Evolutionary conservation across 2,888 invertebrate genomes (phyloP).

Genomic region (Tetranychus piercei): DNA sequence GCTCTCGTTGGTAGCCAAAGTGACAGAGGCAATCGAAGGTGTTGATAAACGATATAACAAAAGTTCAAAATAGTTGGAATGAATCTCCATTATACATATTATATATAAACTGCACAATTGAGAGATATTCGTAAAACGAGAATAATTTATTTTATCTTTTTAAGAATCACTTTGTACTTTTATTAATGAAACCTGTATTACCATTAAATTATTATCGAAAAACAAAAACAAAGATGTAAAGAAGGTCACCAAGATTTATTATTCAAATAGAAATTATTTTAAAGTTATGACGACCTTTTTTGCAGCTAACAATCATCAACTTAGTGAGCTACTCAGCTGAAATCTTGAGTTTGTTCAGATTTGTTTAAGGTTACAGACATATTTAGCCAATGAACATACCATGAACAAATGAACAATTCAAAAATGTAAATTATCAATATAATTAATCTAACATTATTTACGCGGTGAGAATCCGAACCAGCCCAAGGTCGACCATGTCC

Average conservation of each 20-base stretch:
- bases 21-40: conserved; percentile 1
- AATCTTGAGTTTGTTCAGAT: too few relatives aligned
- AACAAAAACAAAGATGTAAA: background rate
- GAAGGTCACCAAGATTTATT: background rate
- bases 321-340: too few relatives aligned
- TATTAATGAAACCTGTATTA: background rate
- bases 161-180: background rate
- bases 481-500: background rate
- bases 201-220: background rate
- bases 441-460: too few relatives aligned
- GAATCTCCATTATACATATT: background rate
- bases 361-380: too few relatives aligned
- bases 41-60: conserved; percentile 4
- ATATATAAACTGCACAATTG: background rate
- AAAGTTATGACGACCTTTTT: too few relatives aligned
- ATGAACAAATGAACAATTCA: too few relatives aligned
- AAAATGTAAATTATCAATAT: too few relatives aligned
- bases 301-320: too few relatives aligned
- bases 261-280: background rate
- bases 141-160: background rate
- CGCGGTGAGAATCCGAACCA: background rate
- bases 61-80: background rate
- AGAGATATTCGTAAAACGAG: background rate
- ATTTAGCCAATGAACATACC: too few relatives aligned
- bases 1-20: conserved; percentile 2